Evolutionary conservation across 2,888 invertebrate genomes (phyloP), one percentile per base, ranked within the genome.

Genomic region (Athripsodes cinereus): DNA sequence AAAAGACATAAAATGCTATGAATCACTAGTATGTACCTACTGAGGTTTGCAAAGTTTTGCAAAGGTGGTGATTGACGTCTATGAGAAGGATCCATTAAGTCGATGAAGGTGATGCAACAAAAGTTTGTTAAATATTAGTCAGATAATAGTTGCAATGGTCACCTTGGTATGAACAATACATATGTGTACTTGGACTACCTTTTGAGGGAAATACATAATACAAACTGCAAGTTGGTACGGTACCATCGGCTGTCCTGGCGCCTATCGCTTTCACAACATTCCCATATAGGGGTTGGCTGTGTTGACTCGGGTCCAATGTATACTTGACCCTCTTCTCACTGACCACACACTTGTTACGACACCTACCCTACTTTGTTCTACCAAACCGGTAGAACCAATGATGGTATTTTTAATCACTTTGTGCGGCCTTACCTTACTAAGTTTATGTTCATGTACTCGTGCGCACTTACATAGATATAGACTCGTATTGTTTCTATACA

Each of bases 341-440:
- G 21, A 19, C 34, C 35, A 26, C 44, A 34, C 55, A 55, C 48
- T 49, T 46, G 55, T 57, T 56, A 56, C 59, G 49, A 59, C 56
- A 59, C 59, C 59, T 59, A 59, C 56, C 59, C 59, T 59, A 59
- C 59, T 53, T 59, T 53, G 51, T 57, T 50, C 53, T 59, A 59
- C 59, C 59, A 55, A 55, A 55, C 55, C n/a, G n/a, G n/a, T n/a
- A n/a, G n/a, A 55, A 44, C 53, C 53, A 56, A 52, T 20, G 51
- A 47, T 55, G 52, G 55, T 22, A 55, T 55, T 51, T 52, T 59
- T 55, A 55, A 55, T 59, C 55, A 26, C 58, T 52, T 22, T 47
- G 55, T 59, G 55, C 52, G 58, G 55, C 51, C 55, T 59, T 55
- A 21, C 3, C 13, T 5, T 40, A n/a, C 40, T 40, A n/a, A 40